A percentile compares a stretch with the other conserved stretches of the same genome.
Conservation (phyloP, 2,888 invertebrate genomes). For the Morpho deidamia region DNA sequence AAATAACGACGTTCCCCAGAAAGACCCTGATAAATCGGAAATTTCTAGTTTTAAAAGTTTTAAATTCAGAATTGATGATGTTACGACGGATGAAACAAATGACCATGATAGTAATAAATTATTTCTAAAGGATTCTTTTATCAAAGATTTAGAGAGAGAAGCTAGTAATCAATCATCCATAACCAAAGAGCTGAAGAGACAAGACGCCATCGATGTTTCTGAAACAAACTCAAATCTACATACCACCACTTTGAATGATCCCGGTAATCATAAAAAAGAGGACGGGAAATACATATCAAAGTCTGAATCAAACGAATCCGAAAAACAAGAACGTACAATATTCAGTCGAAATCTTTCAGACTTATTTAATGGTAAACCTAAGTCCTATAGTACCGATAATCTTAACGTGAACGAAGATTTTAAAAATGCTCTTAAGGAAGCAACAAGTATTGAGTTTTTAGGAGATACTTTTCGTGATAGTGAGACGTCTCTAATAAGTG, state of each 20-base stretch:
- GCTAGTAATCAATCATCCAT: conserved; percentile 36
- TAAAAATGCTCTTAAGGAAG: conserved; percentile 53
- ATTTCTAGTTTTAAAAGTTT: conserved; percentile 25
- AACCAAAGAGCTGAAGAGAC: conserved; percentile 48
- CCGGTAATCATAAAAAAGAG: conserved; percentile 30
- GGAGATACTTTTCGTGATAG: conserved; percentile 39
- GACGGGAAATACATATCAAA: conserved; percentile 13
- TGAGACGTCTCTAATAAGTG: conserved; percentile 50
- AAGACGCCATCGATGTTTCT: conserved; percentile 50
- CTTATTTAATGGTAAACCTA: conserved; percentile 63
- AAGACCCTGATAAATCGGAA: conserved; percentile 23
- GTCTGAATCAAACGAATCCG: conserved; percentile 40
- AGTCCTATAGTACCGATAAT: conserved; percentile 64
- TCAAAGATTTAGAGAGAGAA: conserved; percentile 33
- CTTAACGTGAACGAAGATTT: conserved; percentile 45
- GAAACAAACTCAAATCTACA: conserved; percentile 38
- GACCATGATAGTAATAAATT: conserved; percentile 40
- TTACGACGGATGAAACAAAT: conserved; percentile 58
- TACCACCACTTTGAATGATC: conserved; percentile 36
- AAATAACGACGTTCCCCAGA: conserved; percentile 34
- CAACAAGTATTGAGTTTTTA: conserved; percentile 62
- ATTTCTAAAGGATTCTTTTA: conserved; percentile 27
- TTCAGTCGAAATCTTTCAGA: conserved; percentile 49
- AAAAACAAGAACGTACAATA: conserved; percentile 39
- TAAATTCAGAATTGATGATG: conserved; percentile 50